A percentile compares a stretch with the other conserved stretches of the same genome.
Evolutionary conservation across 2,113 vertebrate genomes (phyloP).

Genomic region (Pongo pygmaeus): DNA sequence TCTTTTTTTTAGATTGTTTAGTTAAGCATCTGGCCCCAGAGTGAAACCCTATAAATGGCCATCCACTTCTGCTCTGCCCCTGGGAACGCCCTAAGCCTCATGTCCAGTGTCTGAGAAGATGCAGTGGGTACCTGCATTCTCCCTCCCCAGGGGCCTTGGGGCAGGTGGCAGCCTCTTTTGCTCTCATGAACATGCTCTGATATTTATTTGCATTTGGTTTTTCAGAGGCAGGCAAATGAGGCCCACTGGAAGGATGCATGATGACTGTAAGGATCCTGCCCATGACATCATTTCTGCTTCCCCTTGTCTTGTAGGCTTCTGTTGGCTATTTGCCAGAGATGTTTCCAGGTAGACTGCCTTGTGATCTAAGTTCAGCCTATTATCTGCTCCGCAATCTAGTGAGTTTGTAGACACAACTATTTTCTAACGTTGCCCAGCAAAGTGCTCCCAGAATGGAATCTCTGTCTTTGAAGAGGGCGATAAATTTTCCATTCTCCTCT

Average conservation of each 20-base stretch:
- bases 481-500: conserved; percentile 3
- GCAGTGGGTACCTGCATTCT: not conserved
- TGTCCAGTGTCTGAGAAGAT: not conserved
- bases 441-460: conserved; percentile 70
- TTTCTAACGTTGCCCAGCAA: conserved; percentile 59
- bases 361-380: conserved; percentile 56
- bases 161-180: not conserved
- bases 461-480: conserved; percentile 71
- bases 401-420: conserved; percentile 61
- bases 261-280: not conserved
- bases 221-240: not conserved
- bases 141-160: not conserved
- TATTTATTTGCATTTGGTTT: not conserved
- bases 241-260: not conserved
- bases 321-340: conserved; percentile 66
- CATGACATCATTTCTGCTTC: not conserved
- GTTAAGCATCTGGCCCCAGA: not conserved
- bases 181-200: not conserved
- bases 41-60: not conserved
- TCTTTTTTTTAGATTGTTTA: not conserved
- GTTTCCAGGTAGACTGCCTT: conserved; percentile 69
- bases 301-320: conserved; percentile 7
- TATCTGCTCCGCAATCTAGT: conserved; percentile 45
- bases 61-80: not conserved
- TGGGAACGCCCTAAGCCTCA: not conserved